Evolutionary conservation across 2,888 invertebrate genomes (phyloP).

Genomic region (Rhynchonema sp.): DNA sequence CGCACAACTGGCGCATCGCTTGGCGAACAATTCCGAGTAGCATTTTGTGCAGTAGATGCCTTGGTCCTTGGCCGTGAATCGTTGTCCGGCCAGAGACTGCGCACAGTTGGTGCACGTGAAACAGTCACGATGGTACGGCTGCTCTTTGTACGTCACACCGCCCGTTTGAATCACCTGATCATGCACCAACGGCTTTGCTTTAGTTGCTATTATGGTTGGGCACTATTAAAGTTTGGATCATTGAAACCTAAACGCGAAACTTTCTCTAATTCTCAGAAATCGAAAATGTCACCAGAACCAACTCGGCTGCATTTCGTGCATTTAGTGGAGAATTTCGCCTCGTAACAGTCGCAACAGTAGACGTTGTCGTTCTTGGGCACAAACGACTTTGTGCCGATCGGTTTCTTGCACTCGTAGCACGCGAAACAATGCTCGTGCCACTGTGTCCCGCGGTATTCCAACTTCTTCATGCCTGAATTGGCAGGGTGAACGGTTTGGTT

Average conservation of each 20-base stretch:
- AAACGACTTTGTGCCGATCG: constrained; percentile 96
- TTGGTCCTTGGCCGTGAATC: constrained; percentile 71
- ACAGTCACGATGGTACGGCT: constrained; percentile 98
- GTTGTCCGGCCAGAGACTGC: constrained; percentile 84
- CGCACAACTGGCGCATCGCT: constrained; percentile 86
- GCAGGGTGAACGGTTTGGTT: not conserved
- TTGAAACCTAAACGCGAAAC: not conserved
- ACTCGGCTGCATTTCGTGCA: constrained; percentile 98
- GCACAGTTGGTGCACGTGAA: constrained; percentile 95
- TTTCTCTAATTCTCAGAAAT: no score
- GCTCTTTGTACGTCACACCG: constrained; percentile 97
- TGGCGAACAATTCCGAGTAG: constrained; percentile 94
- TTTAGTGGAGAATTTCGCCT: constrained; percentile 96
- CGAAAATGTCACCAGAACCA: no score
- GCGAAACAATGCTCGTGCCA: constrained; percentile 99
- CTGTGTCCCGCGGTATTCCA: constrained; percentile 99
- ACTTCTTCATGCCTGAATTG: constrained; percentile 85
- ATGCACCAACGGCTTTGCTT: no score
- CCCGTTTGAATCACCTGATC: constrained; percentile 96
- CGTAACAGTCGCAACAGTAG: constrained; percentile 95
- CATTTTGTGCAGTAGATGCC: constrained; percentile 98
- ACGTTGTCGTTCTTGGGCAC: constrained; percentile 97
- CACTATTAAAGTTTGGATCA: not conserved
- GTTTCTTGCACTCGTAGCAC: constrained; percentile 83
- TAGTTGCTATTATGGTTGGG: not conserved